These are phyloP conservation scores for Hystrix brachyura DNA, from an alignment of 2,113 vertebrate species.

Conservation along the genomic window DNA sequence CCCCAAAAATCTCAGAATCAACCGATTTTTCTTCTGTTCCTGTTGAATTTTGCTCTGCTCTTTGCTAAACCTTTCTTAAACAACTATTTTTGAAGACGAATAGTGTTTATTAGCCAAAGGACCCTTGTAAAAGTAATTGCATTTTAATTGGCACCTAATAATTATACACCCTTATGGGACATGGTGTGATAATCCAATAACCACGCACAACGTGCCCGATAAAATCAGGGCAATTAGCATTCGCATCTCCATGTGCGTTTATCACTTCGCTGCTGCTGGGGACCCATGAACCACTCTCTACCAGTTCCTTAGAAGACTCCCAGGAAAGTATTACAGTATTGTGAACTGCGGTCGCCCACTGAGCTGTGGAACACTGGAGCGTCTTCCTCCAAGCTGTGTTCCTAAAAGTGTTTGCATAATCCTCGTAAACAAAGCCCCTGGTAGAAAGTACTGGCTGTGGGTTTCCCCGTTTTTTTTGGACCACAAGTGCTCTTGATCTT, in stretches of 20 bases:
- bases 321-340: too few species aligned
- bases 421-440: too few species aligned
- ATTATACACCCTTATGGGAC: background rate
- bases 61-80: background rate
- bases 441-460: fast-evolving
- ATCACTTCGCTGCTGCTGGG: too few species aligned
- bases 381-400: too few species aligned
- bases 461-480: background rate
- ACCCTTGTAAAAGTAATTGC: background rate
- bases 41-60: background rate
- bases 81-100: background rate
- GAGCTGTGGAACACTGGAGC: fast-evolving
- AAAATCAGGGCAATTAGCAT: background rate
- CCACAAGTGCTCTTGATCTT: background rate
- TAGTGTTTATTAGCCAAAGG: background rate
- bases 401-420: background rate
- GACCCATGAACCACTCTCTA: background rate
- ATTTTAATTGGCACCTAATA: background rate
- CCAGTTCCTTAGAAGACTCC: background rate
- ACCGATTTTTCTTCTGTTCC: background rate
- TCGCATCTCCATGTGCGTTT: background rate
- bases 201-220: background rate
- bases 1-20: too few species aligned
- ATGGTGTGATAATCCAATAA: background rate
- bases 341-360: fast-evolving